A percentile compares a stretch with the other conserved stretches of the same genome.
Evolutionary conservation across 2,888 invertebrate species (phyloP).

Genomic region (Phlogophora meticulosa): DNA sequence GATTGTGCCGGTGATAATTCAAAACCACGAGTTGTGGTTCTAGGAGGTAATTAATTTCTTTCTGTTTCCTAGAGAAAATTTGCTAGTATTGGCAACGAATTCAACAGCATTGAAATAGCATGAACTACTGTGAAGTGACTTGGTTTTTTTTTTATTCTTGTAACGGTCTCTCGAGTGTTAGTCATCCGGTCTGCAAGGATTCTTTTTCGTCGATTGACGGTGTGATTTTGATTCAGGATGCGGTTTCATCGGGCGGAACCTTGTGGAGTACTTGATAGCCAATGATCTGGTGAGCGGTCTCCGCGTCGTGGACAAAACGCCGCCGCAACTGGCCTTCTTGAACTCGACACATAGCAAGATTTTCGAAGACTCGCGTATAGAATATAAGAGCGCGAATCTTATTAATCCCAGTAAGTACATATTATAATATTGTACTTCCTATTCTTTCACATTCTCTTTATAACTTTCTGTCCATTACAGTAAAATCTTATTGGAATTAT

Average conservation of each 20-base stretch:
- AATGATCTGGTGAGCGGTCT: constrained; percentile 94
- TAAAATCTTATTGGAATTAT: constrained; percentile 1
- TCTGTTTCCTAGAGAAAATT: not conserved
- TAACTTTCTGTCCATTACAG: not conserved
- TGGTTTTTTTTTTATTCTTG: constrained; percentile 72
- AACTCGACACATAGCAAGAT: constrained; percentile 93
- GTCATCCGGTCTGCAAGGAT: constrained; percentile 80
- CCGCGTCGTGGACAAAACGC: constrained; percentile 97
- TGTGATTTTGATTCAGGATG: constrained; percentile 92
- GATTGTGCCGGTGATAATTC: constrained; percentile 86
- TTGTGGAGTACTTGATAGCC: constrained; percentile 95
- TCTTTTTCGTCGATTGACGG: constrained; percentile 72
- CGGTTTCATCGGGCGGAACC: constrained; percentile 97
- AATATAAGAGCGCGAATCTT: constrained; percentile 97
- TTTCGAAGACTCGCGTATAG: constrained; percentile 94
- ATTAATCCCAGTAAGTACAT: constrained; percentile 95
- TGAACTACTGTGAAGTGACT: constrained; percentile 27
- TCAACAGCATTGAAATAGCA: not conserved
- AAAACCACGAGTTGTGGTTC: constrained; percentile 87
- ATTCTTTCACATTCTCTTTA: not conserved
- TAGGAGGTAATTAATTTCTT: constrained; percentile 83
- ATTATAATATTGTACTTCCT: not conserved
- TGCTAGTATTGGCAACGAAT: not conserved
- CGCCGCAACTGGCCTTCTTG: constrained; percentile 97
- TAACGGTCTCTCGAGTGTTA: constrained; percentile 86